Conservation (phyloP, 2,797 vertebrate genomes). For the Odontamblyopus lacepedii region DNA sequence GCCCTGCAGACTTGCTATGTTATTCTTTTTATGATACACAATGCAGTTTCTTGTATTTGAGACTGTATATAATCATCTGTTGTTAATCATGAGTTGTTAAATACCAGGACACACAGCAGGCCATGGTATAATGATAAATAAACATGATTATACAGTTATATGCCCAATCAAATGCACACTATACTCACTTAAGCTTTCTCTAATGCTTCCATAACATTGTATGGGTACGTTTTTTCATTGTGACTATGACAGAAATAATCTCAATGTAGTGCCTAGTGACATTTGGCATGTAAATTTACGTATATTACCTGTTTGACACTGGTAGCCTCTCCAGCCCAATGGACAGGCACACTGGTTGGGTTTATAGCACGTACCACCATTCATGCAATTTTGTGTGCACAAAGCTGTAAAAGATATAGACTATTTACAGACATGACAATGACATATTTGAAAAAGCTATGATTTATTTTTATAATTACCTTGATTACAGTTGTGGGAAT, state of each 20-base stretch:
- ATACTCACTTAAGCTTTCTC: neutral
- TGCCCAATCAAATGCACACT: neutral
- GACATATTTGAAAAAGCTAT: neutral
- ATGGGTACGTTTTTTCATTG: neutral
- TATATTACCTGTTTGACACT: slow-evolving; percentile 85
- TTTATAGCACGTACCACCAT: slow-evolving; percentile 83
- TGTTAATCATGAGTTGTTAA: too few species aligned
- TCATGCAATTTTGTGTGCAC: slow-evolving; percentile 82
- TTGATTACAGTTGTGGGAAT: slow-evolving; percentile 81
- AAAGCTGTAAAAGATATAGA: slow-evolving; percentile 71
- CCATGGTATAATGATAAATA: neutral
- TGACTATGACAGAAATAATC: neutral
- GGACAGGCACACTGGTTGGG: slow-evolving; percentile 83
- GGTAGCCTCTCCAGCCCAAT: slow-evolving; percentile 81
- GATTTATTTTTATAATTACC: slow-evolving; percentile 68
- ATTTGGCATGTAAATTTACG: neutral
- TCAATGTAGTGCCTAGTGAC: neutral
- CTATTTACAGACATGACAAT: neutral
- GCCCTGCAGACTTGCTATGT: too few species aligned
- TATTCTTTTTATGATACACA: too few species aligned
- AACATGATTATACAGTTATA: neutral
- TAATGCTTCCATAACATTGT: neutral
- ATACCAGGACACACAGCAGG: too few species aligned
- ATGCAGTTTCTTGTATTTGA: neutral
- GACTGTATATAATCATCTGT: too few species aligned